A percentile compares a stretch with the other conserved stretches of the same genome.
phyloP scores from a whole-genome alignment of 2,797 vertebrate species.

The Malurus leucopterus region DNA sequence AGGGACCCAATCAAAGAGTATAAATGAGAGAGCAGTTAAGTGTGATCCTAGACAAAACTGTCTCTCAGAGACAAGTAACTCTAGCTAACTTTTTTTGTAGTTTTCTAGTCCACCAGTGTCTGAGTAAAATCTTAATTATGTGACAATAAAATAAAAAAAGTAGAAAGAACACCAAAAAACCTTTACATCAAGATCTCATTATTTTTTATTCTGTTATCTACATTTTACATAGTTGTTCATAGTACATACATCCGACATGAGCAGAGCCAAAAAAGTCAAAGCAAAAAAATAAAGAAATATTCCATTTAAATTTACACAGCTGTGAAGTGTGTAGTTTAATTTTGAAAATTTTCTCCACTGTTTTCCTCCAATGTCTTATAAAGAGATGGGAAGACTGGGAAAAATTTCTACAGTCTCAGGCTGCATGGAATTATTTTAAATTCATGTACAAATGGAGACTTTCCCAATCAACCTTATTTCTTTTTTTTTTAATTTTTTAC shows the following conservation, averaged over 20 bases:
- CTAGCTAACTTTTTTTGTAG: background rate
- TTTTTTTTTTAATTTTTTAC: background rate
- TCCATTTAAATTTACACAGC: background rate
- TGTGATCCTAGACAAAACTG: background rate
- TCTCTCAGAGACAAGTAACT: background rate
- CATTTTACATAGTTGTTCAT: background rate
- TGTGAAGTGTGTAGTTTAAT: background rate
- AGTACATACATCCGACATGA: fast-evolving
- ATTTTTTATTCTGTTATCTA: background rate
- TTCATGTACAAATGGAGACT: background rate
- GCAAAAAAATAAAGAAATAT: background rate
- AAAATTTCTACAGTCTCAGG: background rate
- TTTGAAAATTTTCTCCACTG: background rate
- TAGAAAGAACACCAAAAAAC: fast-evolving
- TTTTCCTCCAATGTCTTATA: background rate
- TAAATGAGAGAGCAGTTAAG: background rate
- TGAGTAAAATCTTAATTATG: background rate
- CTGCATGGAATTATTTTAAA: background rate
- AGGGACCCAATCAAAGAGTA: background rate
- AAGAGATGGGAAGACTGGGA: background rate
- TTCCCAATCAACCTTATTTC: background rate
- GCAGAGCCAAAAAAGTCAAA: background rate
- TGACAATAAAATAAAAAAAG: background rate
- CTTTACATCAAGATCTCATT: background rate
- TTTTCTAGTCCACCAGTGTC: background rate